These are phyloP conservation scores for Melanotaenia pygmaea DNA, from an alignment of 2,797 vertebrate species.

Conservation along the genomic window DNA sequence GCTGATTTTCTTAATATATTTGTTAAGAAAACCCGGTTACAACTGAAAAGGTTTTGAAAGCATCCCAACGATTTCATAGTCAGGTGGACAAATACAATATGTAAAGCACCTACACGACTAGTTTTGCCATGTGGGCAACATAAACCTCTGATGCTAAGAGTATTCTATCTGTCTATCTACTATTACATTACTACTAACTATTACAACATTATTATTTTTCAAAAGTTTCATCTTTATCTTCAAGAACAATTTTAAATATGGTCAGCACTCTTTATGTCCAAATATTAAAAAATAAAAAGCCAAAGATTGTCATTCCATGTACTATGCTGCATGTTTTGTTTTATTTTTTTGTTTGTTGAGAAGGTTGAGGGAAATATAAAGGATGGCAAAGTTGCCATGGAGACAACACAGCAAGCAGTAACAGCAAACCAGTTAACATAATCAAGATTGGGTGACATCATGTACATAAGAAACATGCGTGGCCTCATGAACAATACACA, in stretches of 20 bases:
- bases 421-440: conserved; percentile 39
- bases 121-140: not conserved
- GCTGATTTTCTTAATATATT: not conserved
- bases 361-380: conserved; percentile 37
- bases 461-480: conserved; percentile 10
- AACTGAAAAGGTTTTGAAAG: not conserved
- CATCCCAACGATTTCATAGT: not conserved
- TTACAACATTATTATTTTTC: not conserved
- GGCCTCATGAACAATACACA: conserved; percentile 35
- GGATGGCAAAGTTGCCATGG: conserved; percentile 58
- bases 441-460: conserved; percentile 56
- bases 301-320: too few species aligned
- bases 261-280: too few species aligned
- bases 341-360: too few species aligned
- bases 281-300: too few species aligned
- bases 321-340: too few species aligned
- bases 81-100: not conserved
- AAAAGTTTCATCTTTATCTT: too few species aligned
- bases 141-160: not conserved
- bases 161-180: not conserved
- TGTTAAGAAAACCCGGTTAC: not conserved
- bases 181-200: too few species aligned
- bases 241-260: not conserved
- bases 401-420: conserved; percentile 37
- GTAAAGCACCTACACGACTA: not conserved